A percentile compares a stretch with the other conserved stretches of the same genome.
Conservation (phyloP, 2,888 invertebrate species). For the Fragum sueziense region DNA sequence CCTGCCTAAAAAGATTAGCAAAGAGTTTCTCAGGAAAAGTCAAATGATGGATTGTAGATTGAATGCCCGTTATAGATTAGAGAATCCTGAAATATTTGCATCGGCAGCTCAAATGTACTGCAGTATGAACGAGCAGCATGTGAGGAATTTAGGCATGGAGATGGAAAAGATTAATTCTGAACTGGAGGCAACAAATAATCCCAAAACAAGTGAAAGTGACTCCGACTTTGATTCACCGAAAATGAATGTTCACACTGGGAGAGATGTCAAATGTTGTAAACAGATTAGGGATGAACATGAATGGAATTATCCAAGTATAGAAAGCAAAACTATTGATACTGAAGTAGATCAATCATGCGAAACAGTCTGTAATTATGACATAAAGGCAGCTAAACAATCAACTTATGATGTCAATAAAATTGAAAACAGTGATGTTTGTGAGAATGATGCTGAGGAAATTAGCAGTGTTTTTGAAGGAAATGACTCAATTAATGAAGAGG, state of each 20-base stretch:
- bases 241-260: too few relatives aligned
- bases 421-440: neutral
- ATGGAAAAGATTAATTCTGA: conserved; percentile 1
- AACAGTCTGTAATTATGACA: too few relatives aligned
- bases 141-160: neutral
- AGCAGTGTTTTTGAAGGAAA: neutral
- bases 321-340: too few relatives aligned
- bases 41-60: neutral
- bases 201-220: neutral
- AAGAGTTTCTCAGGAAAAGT: neutral
- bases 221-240: neutral
- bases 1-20: neutral
- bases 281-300: too few relatives aligned
- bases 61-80: neutral
- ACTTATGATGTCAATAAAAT: too few relatives aligned
- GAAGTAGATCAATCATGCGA: neutral
- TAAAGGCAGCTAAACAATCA: too few relatives aligned
- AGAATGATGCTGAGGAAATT: neutral
- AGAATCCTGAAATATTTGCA: neutral
- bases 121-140: neutral
- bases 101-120: neutral
- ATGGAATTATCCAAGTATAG: too few relatives aligned
- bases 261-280: too few relatives aligned
- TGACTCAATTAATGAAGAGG: too few relatives aligned
- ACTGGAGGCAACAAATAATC: neutral